Evolutionary conservation across 2,797 vertebrate species (phyloP), one percentile per base, ranked within the genome.

Genomic region (Myotis daubentonii): DNA sequence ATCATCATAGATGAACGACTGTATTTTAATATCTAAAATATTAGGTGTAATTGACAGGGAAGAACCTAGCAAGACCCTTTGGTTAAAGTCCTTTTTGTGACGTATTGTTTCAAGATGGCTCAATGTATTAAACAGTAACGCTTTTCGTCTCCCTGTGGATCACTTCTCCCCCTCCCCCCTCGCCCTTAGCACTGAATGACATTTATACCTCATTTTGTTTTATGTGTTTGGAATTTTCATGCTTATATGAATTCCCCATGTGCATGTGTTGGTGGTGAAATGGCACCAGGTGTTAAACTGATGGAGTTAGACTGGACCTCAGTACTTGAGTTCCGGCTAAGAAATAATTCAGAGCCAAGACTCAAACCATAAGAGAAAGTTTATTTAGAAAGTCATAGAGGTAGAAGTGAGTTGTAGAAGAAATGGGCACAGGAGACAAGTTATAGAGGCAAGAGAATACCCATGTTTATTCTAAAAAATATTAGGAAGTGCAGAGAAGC

Each of bases 401-500:
- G 66, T 68, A 36, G 33, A 68, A 68, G 66, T 68, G 66, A 68
- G 66, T 36, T 22, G 66, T 10, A 36, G 66, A 30, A 30, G 28
- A 62, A 62, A 30, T 62, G 60, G 60, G 60, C 60, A 30, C 60
- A 15, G 60, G 25, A 68, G 33, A 68, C 33, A 68, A 68, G 66
- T 36, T 68, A 68, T 33, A 22, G 19, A 68, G 66, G 19, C 66
- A 68, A 68, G n/a, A 68, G 66, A 68, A 68, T 68, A 78, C 49
- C 7, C 68, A 70, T 79, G 22, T 81, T 89, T n/a, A 70, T 91
- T 87, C 36, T 86, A n/a, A 93, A 87, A 75, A 66, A 76, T 19
- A 25, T 36, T 51, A 82, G 36, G 66, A 55, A 93, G 80, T 68
- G 49, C 62, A 91, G 66, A 86, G 16, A 60, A 75, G 36, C 9